These are phyloP conservation scores for Neopelma chrysocephalum DNA, from an alignment of 2,797 vertebrate genomes.

Conservation along the genomic window DNA sequence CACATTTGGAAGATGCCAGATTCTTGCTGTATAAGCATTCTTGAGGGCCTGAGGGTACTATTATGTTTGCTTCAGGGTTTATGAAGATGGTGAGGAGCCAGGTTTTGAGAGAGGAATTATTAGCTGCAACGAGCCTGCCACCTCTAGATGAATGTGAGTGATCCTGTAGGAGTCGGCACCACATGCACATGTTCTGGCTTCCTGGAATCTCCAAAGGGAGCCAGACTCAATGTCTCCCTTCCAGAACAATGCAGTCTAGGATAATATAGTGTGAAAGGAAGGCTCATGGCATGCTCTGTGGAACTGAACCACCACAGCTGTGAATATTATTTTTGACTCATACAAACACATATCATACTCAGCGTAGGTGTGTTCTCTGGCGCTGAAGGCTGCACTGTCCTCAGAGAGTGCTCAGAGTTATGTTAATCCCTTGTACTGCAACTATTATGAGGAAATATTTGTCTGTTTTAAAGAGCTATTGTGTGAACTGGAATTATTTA, in stretches of 20 bases:
- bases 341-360: background rate
- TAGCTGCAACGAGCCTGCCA: conserved; percentile 1
- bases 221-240: conserved; percentile 3
- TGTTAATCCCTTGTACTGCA: background rate
- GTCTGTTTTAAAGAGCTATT: background rate
- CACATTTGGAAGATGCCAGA: background rate
- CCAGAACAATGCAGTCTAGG: conserved; percentile 9
- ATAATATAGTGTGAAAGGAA: conserved; percentile 20
- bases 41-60: conserved; percentile 8
- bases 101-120: conserved; percentile 29
- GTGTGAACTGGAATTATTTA: background rate
- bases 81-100: conserved; percentile 23
- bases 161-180: background rate
- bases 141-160: background rate
- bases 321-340: conserved; percentile 46
- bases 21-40: background rate
- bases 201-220: background rate
- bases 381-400: background rate
- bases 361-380: conserved; percentile 20
- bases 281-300: background rate
- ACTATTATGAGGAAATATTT: background rate
- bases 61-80: conserved; percentile 21
- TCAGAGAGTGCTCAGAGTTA: background rate
- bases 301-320: background rate
- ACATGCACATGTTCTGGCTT: background rate